These are phyloP conservation scores for Odontamblyopus lacepedii DNA, from an alignment of 2,797 vertebrate species.

Conservation along the genomic window DNA sequence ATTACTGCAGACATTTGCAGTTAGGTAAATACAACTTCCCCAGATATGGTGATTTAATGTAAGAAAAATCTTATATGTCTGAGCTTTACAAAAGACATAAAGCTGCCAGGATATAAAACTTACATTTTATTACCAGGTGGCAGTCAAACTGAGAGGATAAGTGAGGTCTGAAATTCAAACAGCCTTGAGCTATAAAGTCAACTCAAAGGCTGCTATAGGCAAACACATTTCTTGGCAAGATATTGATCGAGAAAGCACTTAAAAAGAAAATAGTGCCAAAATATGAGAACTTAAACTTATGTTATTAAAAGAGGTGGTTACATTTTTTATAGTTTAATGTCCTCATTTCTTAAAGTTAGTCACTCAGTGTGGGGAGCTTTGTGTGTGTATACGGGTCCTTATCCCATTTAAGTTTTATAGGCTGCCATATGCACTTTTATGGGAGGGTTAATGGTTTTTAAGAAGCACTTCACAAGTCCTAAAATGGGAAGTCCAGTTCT, in stretches of 20 bases:
- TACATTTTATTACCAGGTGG: slow-evolving; percentile 20
- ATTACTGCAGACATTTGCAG: slow-evolving; percentile 28
- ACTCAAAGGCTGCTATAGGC: slow-evolving; percentile 21
- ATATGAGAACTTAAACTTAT: slow-evolving; percentile 27
- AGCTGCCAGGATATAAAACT: slow-evolving; percentile 10
- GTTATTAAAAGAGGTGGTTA: slow-evolving; percentile 52
- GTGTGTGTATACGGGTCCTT: slow-evolving; percentile 51
- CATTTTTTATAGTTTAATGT: slow-evolving; percentile 71
- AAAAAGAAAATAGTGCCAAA: slow-evolving; percentile 25
- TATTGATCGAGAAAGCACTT: slow-evolving; percentile 46
- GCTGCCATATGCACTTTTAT: slow-evolving; percentile 80
- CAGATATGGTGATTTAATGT: neutral
- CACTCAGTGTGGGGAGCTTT: slow-evolving; percentile 23
- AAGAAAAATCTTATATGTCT: neutral
- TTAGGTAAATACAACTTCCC: slow-evolving; percentile 15
- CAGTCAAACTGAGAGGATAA: slow-evolving; percentile 12
- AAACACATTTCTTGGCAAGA: slow-evolving; percentile 40
- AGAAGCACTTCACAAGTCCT: slow-evolving; percentile 64
- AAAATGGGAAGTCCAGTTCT: slow-evolving; percentile 55
- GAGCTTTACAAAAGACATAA: slow-evolving; percentile 12
- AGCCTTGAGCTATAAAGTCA: slow-evolving; percentile 29
- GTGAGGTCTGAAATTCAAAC: slow-evolving; percentile 27
- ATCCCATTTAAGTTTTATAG: slow-evolving; percentile 79
- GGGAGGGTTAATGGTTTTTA: slow-evolving; percentile 79
- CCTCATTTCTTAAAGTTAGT: slow-evolving; percentile 58